Conservation (phyloP, 2,113 vertebrate genomes). For the western clawed frog (Xenopus tropicalis) region DNA sequence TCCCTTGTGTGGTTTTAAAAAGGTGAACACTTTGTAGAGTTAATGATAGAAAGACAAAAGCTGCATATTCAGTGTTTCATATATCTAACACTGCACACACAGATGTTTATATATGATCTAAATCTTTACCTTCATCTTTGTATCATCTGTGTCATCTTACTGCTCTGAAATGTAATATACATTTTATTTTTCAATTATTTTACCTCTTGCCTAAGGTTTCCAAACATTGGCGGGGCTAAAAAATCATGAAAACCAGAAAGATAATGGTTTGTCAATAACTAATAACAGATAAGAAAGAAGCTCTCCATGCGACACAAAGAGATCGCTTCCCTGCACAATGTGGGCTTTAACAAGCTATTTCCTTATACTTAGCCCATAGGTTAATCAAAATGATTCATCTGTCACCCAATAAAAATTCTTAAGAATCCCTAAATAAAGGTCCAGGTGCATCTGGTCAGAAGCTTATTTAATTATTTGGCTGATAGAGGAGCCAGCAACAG, state of each 20-base stretch:
- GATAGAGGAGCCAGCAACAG: no score
- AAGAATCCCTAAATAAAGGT: no score
- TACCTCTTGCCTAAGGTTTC: slow-evolving; percentile 17
- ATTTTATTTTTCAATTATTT: not conserved
- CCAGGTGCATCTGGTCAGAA: no score
- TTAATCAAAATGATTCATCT: slow-evolving; percentile 48
- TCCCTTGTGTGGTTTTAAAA: no score
- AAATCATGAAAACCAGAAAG: slow-evolving; percentile 30
- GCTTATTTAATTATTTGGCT: no score
- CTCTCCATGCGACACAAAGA: not conserved
- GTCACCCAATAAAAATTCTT: slow-evolving; percentile 1
- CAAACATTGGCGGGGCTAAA: not conserved
- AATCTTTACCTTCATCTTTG: slow-evolving; percentile 10
- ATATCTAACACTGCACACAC: no score
- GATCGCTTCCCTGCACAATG: slow-evolving; percentile 21
- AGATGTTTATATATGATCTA: slow-evolving; percentile 10
- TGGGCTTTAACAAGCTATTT: slow-evolving; percentile 48
- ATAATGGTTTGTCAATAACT: slow-evolving; percentile 47
- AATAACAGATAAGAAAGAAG: slow-evolving; percentile 42
- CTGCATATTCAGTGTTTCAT: no score
- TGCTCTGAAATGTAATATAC: not conserved
- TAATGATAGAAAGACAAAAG: no score
- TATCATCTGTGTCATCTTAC: slow-evolving; percentile 29
- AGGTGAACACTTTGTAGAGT: no score
- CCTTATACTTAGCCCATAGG: slow-evolving; percentile 32